These are phyloP conservation scores for Rhinogobius similis DNA, from an alignment of 2,113 vertebrate genomes.

Conservation along the genomic window DNA sequence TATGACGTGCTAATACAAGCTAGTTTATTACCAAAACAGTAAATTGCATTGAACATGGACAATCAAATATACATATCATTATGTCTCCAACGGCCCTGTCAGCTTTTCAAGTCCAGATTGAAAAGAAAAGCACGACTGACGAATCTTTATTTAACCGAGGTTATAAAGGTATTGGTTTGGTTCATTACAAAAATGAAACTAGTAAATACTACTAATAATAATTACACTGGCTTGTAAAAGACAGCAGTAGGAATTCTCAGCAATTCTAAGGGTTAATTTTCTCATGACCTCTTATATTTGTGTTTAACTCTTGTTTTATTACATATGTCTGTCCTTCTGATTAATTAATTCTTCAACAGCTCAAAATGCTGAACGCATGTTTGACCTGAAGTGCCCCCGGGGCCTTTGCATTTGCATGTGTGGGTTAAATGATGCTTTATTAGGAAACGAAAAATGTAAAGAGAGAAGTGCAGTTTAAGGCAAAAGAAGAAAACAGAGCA, in stretches of 20 bases:
- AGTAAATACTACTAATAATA: too few relatives aligned
- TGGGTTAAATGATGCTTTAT: constrained; percentile 34
- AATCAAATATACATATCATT: neutral
- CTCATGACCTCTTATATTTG: neutral
- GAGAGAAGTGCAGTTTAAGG: constrained; percentile 34
- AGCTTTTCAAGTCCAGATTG: neutral
- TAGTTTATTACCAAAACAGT: neutral
- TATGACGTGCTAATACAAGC: neutral
- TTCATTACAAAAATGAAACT: neutral
- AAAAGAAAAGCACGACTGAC: neutral
- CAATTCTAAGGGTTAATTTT: too few relatives aligned
- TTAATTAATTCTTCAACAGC: neutral
- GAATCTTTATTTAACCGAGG: neutral
- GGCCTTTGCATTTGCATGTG: neutral
- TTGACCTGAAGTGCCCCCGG: neutral
- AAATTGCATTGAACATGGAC: neutral
- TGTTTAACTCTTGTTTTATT: neutral
- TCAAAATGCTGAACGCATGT: neutral
- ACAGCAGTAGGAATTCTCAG: too few relatives aligned
- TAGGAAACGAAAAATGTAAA: constrained; percentile 32
- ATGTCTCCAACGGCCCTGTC: neutral
- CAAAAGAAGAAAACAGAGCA: constrained; percentile 46
- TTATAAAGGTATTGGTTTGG: neutral
- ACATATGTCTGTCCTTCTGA: neutral
- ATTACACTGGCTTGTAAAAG: neutral